Evolutionary conservation across 2,888 invertebrate genomes (phyloP).

Genomic region (Zygothrica quintamaculata): DNA sequence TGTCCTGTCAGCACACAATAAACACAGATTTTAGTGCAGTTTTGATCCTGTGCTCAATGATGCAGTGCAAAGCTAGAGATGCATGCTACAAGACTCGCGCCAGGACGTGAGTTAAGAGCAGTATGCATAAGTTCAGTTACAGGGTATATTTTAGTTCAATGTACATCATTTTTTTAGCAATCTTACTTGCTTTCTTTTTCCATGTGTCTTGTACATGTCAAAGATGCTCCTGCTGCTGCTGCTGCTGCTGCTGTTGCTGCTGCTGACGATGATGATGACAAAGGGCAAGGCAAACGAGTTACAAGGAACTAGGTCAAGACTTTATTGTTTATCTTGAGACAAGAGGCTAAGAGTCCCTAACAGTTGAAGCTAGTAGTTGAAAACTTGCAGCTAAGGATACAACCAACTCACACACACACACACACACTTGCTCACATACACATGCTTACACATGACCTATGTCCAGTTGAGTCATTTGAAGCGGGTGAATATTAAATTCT

Average conservation of each 20-base stretch:
- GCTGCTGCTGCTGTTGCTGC: conserved; percentile 33
- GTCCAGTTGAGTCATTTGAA: conserved; percentile 37
- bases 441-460: conserved; percentile 44
- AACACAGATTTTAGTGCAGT: too few species aligned
- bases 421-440: too few species aligned
- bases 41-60: too few species aligned
- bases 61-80: too few species aligned
- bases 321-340: conserved; percentile 68
- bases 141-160: conserved; percentile 10
- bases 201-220: conserved; percentile 37
- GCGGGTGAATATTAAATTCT: conserved; percentile 63
- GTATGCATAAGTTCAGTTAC: conserved; percentile 11
- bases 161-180: background rate
- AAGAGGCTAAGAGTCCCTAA: conserved; percentile 10
- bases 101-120: too few species aligned
- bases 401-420: too few species aligned
- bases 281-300: conserved; percentile 60
- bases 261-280: conserved; percentile 63
- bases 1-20: too few species aligned
- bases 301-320: conserved; percentile 69
- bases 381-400: conserved; percentile 17
- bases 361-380: conserved; percentile 1
- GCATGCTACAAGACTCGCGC: too few species aligned
- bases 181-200: conserved; percentile 2
- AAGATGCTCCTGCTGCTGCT: conserved; percentile 34